Evolutionary conservation across 1,140 invertebrate genomes (phyloP).

Genomic region (Antheraea mylitta): DNA sequence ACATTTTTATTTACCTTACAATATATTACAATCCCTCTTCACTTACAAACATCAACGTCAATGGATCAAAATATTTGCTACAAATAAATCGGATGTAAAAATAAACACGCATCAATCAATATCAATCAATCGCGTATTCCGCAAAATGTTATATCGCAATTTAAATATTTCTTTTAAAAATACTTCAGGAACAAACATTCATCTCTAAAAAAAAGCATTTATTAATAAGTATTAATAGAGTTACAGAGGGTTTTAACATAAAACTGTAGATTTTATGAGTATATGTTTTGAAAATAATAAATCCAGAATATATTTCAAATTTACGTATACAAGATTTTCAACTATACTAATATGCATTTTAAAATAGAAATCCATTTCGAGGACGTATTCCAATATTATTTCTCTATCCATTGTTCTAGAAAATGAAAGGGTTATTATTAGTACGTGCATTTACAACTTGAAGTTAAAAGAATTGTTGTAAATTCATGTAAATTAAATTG

Average conservation of each 20-base stretch:
- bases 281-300: too few species aligned
- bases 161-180: background rate
- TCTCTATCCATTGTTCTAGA: too few species aligned
- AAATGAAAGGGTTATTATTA: too few species aligned
- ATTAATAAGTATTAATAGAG: background rate
- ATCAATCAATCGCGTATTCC: slow-evolving; percentile 8
- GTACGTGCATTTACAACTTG: too few species aligned
- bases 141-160: slow-evolving; percentile 5
- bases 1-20: too few species aligned
- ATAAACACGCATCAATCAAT: slow-evolving; percentile 7
- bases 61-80: background rate
- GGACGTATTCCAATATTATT: too few species aligned
- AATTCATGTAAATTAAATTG: background rate
- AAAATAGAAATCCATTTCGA: too few species aligned
- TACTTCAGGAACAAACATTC: background rate
- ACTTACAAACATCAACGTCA: background rate
- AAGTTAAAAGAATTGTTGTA: background rate
- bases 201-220: background rate
- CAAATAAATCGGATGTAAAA: slow-evolving; percentile 3
- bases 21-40: too few species aligned
- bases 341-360: too few species aligned
- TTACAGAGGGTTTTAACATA: background rate
- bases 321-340: too few species aligned
- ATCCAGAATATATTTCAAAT: too few species aligned
- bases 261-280: background rate